A percentile compares a stretch with the other conserved stretches of the same genome.
Evolutionary conservation across 2,888 invertebrate genomes (phyloP).

Genomic region (Trichogramma dendrolimi): DNA sequence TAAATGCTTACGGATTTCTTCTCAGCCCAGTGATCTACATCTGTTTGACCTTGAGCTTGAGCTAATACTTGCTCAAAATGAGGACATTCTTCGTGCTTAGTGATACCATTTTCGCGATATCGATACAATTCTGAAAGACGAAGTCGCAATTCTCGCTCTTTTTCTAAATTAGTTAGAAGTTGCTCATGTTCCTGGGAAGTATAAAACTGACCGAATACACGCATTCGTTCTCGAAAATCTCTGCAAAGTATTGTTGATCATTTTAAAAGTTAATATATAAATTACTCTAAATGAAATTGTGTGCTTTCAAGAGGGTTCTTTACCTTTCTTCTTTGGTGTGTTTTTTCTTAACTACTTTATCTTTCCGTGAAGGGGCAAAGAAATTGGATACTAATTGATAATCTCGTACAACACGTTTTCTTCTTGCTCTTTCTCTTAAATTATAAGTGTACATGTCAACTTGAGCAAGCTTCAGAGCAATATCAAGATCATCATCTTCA

Average conservation of each 20-base stretch:
- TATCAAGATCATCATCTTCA: constrained; percentile 87
- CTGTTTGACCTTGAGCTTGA: constrained; percentile 60
- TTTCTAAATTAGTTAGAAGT: constrained; percentile 71
- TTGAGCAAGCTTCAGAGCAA: constrained; percentile 83
- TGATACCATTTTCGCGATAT: constrained; percentile 81
- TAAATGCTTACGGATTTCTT: constrained; percentile 58
- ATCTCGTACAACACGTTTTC: constrained; percentile 86
- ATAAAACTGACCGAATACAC: constrained; percentile 84
- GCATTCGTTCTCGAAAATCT: constrained; percentile 77
- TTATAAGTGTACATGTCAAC: constrained; percentile 87
- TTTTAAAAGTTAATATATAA: constrained; percentile 23
- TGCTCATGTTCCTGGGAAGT: constrained; percentile 80
- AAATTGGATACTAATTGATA: constrained; percentile 86
- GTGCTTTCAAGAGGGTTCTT: constrained; percentile 33
- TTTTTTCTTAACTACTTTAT: constrained; percentile 58
- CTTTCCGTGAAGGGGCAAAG: constrained; percentile 65
- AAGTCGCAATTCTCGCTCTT: constrained; percentile 79
- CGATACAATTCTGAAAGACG: constrained; percentile 78
- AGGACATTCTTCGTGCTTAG: constrained; percentile 76
- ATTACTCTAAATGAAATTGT: not conserved
- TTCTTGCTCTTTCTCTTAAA: constrained; percentile 76
- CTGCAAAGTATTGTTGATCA: constrained; percentile 48
- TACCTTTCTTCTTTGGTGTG: constrained; percentile 78
- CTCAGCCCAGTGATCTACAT: constrained; percentile 62
- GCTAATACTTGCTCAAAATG: constrained; percentile 78